Base-by-base conservation (phyloP, 1,140 invertebrate genomes). In the Panagrolaimus sp. region DNA sequence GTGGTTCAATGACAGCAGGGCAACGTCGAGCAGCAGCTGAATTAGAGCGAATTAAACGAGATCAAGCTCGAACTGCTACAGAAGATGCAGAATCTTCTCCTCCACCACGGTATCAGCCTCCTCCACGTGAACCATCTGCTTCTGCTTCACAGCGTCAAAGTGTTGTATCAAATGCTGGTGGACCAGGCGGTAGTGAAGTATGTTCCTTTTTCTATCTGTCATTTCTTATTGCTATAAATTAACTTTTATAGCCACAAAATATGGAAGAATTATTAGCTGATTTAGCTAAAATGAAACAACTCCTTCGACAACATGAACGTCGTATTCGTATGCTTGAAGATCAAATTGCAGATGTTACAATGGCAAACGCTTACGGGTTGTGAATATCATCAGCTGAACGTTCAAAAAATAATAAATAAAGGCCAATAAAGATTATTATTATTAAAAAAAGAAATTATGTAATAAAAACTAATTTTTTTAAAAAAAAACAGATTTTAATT, bases 241-340 rank as follows among this genome's bases (percentile, higher is more conserved):
- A 44, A n/a, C 5, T 38, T 38, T 38, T 38, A 4, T 38, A 38
- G 31, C 31, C 31, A 4, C 31, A 38, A 38, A 27, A 20, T 25
- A 20, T 57, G 8, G 51, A 27, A 4, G 51, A 20, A 25, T 25
- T 57, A 25, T 16, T 88, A 42, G 89, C 91, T 75, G 91, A 92
- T 83, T 91, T 93, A 74, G 88, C 91, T 57, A 92, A 92, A 83
- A 85, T 96, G 67, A 96, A 96, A 83, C 89, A 91, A 3, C 91
- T 94, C 78, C 91, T 95, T 72, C 89, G 95, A 4, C 93, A 93
- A 79, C 93, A 96, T 81, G 93, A 96, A 84, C 92, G 92, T 74
- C 87, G 92, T 70, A 91, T 91, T 78, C 85, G 89, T 66, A 87
- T 89, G 13, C 80, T 91, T 9, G 90, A 91, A 78, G 88, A 88